Conservation (phyloP, 2,113 vertebrate genomes). For the Patagioenas fasciata region DNA sequence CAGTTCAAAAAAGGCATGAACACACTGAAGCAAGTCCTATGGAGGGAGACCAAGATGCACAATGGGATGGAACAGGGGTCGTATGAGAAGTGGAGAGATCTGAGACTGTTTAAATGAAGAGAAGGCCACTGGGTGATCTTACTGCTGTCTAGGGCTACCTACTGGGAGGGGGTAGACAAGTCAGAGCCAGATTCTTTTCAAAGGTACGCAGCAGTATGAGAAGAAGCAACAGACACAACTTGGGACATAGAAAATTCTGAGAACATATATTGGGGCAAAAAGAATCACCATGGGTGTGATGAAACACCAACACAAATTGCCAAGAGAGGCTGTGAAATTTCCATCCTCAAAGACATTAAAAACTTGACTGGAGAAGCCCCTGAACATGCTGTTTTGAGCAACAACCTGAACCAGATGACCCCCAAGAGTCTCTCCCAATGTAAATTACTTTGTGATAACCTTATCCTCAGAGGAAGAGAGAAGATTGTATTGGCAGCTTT, state of each 20-base stretch:
- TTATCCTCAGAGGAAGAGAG: background rate
- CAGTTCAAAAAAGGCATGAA: background rate
- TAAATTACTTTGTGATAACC: background rate
- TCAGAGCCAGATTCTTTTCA: background rate
- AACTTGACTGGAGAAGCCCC: background rate
- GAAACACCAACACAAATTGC: background rate
- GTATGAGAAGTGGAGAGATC: background rate
- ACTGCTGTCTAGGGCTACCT: background rate
- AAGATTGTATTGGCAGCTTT: background rate
- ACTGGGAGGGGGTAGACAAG: background rate
- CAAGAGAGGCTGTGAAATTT: background rate
- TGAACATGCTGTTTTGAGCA: background rate
- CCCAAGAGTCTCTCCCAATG: background rate
- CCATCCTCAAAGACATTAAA: background rate
- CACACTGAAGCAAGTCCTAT: background rate
- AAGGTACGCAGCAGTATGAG: accelerated
- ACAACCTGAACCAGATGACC: background rate
- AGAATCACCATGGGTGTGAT: background rate
- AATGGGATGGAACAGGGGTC: background rate
- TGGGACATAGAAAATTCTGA: background rate
- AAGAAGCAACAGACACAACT: background rate
- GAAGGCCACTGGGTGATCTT: background rate
- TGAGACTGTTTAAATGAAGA: background rate
- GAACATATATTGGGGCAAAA: background rate
- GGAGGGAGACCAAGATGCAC: background rate